These are phyloP conservation scores for Cataglyphis altisquamis DNA, from an alignment of 2,888 invertebrate species.

Conservation along the genomic window DNA sequence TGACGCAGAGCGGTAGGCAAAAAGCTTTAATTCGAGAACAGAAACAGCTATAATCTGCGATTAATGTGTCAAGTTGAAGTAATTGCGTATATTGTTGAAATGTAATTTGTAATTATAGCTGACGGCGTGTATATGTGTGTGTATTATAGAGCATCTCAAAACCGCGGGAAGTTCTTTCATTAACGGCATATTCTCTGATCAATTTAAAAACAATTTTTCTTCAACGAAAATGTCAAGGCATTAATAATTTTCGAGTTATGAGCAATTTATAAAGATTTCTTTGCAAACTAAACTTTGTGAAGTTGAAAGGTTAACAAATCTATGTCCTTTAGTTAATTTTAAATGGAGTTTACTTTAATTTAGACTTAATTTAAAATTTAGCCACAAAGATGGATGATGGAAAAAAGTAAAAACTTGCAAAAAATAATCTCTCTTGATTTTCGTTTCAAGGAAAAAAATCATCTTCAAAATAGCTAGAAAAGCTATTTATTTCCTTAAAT, in stretches of 20 bases:
- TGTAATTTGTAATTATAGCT: background rate
- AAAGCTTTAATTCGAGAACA: background rate
- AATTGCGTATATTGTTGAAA: background rate
- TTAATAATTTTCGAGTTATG: background rate
- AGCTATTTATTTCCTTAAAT: background rate
- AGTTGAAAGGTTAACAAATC: background rate
- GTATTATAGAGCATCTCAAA: background rate
- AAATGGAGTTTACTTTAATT: background rate
- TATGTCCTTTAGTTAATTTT: background rate
- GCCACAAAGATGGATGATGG: background rate
- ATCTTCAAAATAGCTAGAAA: background rate
- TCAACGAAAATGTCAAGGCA: background rate
- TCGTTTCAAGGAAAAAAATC: background rate
- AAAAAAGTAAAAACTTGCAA: background rate
- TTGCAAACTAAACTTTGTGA: background rate
- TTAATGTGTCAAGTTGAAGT: background rate
- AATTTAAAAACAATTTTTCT: conserved; percentile 6
- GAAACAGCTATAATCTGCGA: background rate
- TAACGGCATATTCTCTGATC: background rate
- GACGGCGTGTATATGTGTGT: background rate
- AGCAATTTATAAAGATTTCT: background rate
- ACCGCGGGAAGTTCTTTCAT: background rate
- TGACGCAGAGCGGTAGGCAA: background rate
- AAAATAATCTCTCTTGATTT: background rate
- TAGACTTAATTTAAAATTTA: background rate